A percentile compares a stretch with the other conserved stretches of the same genome.
These are phyloP conservation scores for Helarctos malayanus DNA, from an alignment of 2,797 vertebrate species.

Conservation along the genomic window DNA sequence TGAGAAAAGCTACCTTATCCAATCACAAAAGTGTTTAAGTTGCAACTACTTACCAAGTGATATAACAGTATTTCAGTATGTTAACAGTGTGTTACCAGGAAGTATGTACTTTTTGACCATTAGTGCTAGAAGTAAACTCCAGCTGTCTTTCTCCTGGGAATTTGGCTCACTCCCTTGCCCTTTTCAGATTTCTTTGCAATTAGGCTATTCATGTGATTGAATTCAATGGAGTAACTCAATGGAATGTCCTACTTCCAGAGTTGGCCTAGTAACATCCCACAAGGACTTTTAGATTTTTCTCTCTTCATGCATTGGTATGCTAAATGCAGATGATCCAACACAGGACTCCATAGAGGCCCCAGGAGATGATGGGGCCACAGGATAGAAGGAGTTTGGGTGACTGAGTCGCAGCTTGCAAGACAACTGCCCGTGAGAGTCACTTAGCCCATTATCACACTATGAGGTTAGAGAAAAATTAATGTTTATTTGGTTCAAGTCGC, in stretches of 20 bases:
- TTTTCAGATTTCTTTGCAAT: neutral
- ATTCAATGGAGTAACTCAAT: neutral
- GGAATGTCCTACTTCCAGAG: neutral
- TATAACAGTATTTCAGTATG: neutral
- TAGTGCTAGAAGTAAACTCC: neutral
- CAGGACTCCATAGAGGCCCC: neutral
- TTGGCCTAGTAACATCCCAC: neutral
- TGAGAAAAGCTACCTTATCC: neutral
- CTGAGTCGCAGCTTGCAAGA: neutral
- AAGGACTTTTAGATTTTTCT: neutral
- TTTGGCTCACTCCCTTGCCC: neutral
- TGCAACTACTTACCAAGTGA: neutral
- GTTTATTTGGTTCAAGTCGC: neutral
- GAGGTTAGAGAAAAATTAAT: neutral
- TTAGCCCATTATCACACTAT: neutral
- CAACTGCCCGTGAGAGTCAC: neutral
- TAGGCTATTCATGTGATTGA: neutral
- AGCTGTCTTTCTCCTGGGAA: neutral
- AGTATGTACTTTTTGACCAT: neutral
- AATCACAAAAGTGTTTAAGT: neutral
- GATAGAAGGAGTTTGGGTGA: neutral
- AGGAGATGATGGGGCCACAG: neutral
- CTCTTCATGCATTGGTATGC: neutral
- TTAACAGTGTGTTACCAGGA: neutral
- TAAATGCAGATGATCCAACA: neutral